Percentiles rank a stretch among this genome's conserved stretches.
Evolutionary conservation across 2,113 vertebrate genomes (phyloP).

Genomic region (Physeter macrocephalus): DNA sequence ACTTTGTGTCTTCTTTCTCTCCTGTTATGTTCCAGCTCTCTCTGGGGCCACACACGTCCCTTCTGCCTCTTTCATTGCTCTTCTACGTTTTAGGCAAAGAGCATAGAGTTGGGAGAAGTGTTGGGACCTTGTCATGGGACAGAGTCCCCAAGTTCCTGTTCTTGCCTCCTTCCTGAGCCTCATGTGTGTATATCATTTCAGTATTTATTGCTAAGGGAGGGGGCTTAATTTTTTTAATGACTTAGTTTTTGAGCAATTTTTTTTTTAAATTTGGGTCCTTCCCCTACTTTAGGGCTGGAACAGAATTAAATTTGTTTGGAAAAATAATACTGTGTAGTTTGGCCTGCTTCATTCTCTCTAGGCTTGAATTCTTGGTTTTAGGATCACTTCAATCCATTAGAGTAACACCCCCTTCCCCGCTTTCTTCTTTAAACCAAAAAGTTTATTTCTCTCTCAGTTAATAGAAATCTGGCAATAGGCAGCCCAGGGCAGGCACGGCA

Average conservation of each 20-base stretch:
- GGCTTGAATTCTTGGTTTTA: background rate
- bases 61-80: constrained; percentile 1
- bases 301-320: constrained; percentile 68
- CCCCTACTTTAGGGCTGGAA: constrained; percentile 12
- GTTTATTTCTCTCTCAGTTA: constrained; percentile 17
- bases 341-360: constrained; percentile 37
- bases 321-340: constrained; percentile 31
- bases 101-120: background rate
- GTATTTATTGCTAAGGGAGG: constrained; percentile 69
- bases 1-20: background rate
- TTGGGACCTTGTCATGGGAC: constrained; percentile 22
- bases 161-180: constrained; percentile 52
- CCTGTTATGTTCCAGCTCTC: background rate
- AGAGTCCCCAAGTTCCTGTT: background rate
- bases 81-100: constrained; percentile 3
- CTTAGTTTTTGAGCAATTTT: constrained; percentile 45
- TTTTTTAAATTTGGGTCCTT: constrained; percentile 50
- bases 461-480: background rate
- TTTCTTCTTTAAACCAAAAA: background rate
- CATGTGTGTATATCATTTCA: constrained; percentile 64
- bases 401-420: background rate
- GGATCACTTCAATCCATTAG: background rate
- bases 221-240: constrained; percentile 42
- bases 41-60: background rate
- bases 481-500: background rate